Conservation (phyloP, 2,888 invertebrate species). For the Cynaeus angustus region DNA sequence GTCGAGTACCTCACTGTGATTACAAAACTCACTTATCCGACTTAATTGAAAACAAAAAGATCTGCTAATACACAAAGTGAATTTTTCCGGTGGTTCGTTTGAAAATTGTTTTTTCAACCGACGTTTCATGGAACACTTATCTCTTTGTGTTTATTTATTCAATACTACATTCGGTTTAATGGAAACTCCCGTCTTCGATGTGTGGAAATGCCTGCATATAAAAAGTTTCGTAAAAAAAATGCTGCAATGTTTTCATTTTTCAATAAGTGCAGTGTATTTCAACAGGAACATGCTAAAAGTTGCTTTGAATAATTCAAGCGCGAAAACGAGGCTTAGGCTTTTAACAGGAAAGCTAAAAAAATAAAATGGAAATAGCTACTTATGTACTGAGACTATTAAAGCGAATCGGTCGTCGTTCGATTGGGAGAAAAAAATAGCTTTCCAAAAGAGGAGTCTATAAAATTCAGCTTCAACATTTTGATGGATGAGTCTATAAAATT, state of each 20-base stretch:
- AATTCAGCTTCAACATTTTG: too few species aligned
- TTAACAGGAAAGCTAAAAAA: too few species aligned
- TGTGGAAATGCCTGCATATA: conserved; percentile 27
- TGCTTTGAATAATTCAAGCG: too few species aligned
- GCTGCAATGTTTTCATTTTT: conserved; percentile 21
- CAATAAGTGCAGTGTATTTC: background rate
- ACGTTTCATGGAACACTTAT: conserved; percentile 47
- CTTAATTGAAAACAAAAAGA: conserved; percentile 47
- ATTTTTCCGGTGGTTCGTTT: conserved; percentile 41
- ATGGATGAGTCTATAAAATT: too few species aligned
- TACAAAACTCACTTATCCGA: conserved; percentile 47
- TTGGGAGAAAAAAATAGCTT: too few species aligned
- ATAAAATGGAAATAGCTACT: too few species aligned
- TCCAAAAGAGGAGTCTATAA: too few species aligned
- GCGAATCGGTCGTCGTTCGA: too few species aligned
- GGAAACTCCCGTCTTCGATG: conserved; percentile 35
- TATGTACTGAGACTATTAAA: too few species aligned
- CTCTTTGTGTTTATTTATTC: conserved; percentile 48
- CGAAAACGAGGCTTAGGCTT: too few species aligned
- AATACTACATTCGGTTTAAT: conserved; percentile 42
- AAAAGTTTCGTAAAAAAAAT: conserved; percentile 23
- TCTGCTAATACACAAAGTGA: conserved; percentile 47
- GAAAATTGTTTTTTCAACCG: conserved; percentile 44
- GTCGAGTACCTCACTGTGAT: conserved; percentile 38
- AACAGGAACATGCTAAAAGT: too few species aligned